Evolutionary conservation across 2,113 vertebrate species (phyloP).

Genomic region (Zosterops japonicus): DNA sequence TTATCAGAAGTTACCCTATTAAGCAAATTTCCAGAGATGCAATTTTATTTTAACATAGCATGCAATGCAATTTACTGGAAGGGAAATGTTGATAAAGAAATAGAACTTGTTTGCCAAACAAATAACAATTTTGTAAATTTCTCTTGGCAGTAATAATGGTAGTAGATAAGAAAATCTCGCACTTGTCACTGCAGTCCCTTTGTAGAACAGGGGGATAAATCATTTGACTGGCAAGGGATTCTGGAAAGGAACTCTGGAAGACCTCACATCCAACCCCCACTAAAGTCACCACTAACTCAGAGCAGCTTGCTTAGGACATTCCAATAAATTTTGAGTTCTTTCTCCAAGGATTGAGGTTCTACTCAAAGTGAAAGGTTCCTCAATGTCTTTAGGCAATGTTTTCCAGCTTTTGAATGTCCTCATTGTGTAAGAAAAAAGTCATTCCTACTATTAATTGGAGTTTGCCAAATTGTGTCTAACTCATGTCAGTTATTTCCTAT

Average conservation of each 20-base stretch:
- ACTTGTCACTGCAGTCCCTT: background rate
- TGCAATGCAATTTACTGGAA: background rate
- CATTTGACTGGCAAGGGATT: background rate
- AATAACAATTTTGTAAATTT: background rate
- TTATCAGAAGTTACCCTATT: background rate
- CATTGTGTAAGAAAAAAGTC: background rate
- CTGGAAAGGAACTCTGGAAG: background rate
- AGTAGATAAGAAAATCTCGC: background rate
- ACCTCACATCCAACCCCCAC: accelerated
- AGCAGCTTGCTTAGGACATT: background rate
- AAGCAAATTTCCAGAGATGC: background rate
- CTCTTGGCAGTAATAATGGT: background rate
- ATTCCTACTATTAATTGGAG: background rate
- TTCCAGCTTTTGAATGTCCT: background rate
- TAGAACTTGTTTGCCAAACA: background rate
- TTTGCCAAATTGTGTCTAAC: background rate
- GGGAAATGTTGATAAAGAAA: background rate
- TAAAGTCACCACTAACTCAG: background rate
- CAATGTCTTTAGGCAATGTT: background rate
- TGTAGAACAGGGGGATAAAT: background rate
- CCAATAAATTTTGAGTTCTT: background rate
- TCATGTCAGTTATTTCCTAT: background rate
- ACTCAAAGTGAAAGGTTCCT: background rate
- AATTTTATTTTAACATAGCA: background rate
- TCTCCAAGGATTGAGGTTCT: background rate